These are phyloP conservation scores for Epirrhoe tristata DNA, from an alignment of 2,888 invertebrate genomes.

Conservation along the genomic window DNA sequence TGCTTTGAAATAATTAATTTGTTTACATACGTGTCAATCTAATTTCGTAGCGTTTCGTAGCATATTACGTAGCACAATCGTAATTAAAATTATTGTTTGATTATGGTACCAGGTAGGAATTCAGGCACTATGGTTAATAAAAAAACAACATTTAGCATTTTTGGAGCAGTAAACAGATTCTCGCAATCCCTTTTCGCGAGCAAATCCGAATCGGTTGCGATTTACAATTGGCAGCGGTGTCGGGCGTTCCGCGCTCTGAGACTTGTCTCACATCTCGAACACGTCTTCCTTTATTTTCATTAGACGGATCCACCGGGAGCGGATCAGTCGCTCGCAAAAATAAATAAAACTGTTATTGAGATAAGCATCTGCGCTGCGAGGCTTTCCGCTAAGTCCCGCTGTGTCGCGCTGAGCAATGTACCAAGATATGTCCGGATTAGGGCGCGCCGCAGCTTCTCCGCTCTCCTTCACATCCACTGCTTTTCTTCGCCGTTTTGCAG, in stretches of 20 bases:
- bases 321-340: conserved; percentile 83
- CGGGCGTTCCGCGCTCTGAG: conserved; percentile 39
- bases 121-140: not conserved
- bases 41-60: conserved; percentile 15
- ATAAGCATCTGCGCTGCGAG: conserved; percentile 80
- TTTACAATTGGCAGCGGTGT: conserved; percentile 46
- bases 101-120: too few species aligned
- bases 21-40: not conserved
- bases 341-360: conserved; percentile 86
- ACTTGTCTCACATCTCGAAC: conserved; percentile 55
- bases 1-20: too few species aligned
- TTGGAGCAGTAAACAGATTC: conserved; percentile 14
- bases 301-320: conserved; percentile 75
- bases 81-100: not conserved
- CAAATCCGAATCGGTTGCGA: conserved; percentile 43
- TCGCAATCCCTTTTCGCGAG: conserved; percentile 15
- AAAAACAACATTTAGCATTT: not conserved
- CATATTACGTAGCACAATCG: conserved; percentile 7
- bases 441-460: conserved; percentile 64
- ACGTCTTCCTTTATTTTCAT: conserved; percentile 78
- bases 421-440: conserved; percentile 83
- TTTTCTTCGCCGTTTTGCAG: conserved; percentile 76
- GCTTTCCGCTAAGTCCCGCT: conserved; percentile 83
- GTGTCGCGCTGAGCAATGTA: conserved; percentile 83
- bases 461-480: conserved; percentile 67